These are phyloP conservation scores for Elephas maximus DNA, from an alignment of 2,113 vertebrate genomes.

Conservation along the genomic window DNA sequence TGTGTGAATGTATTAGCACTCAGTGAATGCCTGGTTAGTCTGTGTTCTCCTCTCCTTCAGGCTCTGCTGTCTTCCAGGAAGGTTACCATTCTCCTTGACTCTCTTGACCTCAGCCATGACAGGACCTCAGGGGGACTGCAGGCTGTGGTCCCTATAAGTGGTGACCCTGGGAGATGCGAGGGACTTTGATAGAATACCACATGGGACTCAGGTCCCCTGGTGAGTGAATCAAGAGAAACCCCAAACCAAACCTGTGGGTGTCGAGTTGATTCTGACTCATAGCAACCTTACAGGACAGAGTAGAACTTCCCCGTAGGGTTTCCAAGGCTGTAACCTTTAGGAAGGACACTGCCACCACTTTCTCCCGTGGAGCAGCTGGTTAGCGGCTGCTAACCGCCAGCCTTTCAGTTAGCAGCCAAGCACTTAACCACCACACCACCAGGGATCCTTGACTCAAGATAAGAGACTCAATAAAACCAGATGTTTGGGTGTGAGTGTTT, in stretches of 20 bases:
- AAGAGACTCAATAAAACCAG: neutral
- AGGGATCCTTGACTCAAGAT: neutral
- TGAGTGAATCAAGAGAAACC: neutral
- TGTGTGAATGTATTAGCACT: neutral
- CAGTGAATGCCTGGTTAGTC: neutral
- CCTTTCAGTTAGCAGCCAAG: neutral
- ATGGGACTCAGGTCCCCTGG: neutral
- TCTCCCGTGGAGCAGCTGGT: neutral
- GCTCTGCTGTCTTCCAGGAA: neutral
- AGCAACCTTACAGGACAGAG: neutral
- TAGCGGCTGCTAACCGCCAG: neutral
- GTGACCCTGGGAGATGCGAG: neutral
- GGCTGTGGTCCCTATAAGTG: neutral
- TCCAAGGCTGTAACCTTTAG: neutral
- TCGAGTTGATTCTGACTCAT: neutral
- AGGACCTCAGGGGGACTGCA: accelerated
- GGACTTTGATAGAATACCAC: neutral
- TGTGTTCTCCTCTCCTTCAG: neutral
- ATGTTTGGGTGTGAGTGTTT: slow-evolving; percentile 47
- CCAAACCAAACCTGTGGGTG: neutral
- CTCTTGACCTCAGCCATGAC: neutral
- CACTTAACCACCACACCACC: neutral
- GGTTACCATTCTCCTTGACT: neutral
- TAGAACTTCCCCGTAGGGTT: neutral
- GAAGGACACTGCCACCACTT: neutral